Base-by-base conservation (phyloP, 1,140 invertebrate genomes). In the Harlomillsia oculata region DNA sequence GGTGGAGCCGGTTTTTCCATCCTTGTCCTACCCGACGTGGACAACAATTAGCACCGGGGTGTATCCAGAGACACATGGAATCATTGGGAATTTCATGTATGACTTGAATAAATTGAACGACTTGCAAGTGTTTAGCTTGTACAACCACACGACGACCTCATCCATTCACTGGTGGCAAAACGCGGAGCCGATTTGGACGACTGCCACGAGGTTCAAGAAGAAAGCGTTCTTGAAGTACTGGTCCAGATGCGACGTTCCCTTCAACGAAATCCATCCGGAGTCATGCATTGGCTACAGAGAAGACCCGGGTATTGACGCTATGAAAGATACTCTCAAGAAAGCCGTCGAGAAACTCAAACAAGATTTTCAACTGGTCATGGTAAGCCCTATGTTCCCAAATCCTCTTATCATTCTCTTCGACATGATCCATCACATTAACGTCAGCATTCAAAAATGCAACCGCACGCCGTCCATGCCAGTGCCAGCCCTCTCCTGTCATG, bases 161-260 rank as follows among this genome's bases (percentile, higher is more conserved):
- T 34, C 66, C 16, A 20, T 65, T 6, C 56, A 64, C 3, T 72
- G 73, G 72, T 75, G 73, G 71, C 66, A 72, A 52, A 67, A 63
- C 14, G 66, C 66, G 0, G 71, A 72, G 55, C 73, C 71, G 1
- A 60, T 70, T 43, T 75, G 72, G 72, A 69, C 71, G 5, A 68
- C 70, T 29, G 60, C 51, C 37, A 36, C 59, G 21, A 56, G 66
- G 29, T 63, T 70, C 61, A 69, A 69, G n/a, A 69, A 70, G 37
- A 66, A 60, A 48, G 64, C 68, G 13, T 70, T 67, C 48, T 56
- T 71, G 44, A 72, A 66, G 41, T 68, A 69, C 49, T 75, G 73
- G 72, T 68, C 71, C 8, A 71, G 73, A 14, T 74, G 73, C 59
- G 70, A 76, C 40, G 69, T 74, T 8, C 61, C 66, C 4, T 71